Conservation (phyloP, 2,113 vertebrate genomes). For the Plectropomus leopardus region DNA sequence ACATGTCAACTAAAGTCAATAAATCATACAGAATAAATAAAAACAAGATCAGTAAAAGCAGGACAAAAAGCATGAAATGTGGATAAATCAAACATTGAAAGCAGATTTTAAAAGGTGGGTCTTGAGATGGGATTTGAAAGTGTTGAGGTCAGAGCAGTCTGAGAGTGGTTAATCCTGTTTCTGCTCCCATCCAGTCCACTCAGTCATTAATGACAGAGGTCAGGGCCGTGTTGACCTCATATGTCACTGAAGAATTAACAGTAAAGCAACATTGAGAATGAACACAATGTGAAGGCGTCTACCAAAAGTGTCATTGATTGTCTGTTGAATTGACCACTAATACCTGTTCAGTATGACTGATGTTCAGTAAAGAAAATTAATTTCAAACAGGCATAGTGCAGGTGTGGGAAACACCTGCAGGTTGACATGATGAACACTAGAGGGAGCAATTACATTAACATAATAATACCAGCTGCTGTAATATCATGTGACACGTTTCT, state of each 20-base stretch:
- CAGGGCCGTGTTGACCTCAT: conserved; percentile 5
- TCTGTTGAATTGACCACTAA: background rate
- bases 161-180: too few species aligned
- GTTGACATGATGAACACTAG: conserved; percentile 45
- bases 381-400: background rate
- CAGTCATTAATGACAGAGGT: conserved; percentile 9
- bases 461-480: conserved; percentile 1
- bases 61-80: too few species aligned
- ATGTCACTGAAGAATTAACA: background rate
- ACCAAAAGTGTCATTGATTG: conserved; percentile 6
- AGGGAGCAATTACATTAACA: conserved; percentile 50
- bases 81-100: too few species aligned
- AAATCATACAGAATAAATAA: too few species aligned
- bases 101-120: too few species aligned
- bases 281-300: too few species aligned
- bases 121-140: too few species aligned
- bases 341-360: background rate
- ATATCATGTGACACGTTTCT: conserved; percentile 30
- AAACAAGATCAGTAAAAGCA: too few species aligned
- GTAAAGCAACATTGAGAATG: background rate
- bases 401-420: background rate
- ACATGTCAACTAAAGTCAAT: too few species aligned
- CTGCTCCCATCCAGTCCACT: background rate
- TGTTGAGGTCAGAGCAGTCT: too few species aligned
- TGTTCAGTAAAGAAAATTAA: background rate